phyloP scores from a whole-genome alignment of 2,888 invertebrate genomes.

The Nomada flava region DNA sequence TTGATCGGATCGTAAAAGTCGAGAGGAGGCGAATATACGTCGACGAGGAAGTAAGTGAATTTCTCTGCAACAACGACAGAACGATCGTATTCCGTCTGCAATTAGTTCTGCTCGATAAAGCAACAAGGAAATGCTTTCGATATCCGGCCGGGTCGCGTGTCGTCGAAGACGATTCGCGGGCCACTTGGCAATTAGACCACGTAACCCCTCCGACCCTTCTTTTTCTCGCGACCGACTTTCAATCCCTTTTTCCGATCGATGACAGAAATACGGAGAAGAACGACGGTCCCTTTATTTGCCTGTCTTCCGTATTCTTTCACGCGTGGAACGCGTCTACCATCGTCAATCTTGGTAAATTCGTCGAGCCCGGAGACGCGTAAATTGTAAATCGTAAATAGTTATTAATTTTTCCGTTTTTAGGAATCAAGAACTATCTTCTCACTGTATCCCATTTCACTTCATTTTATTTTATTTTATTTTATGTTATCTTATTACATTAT shows the following conservation, averaged over 20 bases:
- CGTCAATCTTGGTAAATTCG: background rate
- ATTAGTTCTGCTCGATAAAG: slow-evolving; percentile 72
- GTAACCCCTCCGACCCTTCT: background rate
- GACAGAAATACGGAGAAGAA: background rate
- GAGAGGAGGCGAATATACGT: too few species aligned
- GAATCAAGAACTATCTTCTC: too few species aligned
- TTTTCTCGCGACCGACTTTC: background rate
- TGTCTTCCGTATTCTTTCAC: background rate
- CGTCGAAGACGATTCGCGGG: slow-evolving; percentile 49
- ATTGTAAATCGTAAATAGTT: too few species aligned
- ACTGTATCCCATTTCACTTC: too few species aligned
- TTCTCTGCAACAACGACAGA: slow-evolving; percentile 25
- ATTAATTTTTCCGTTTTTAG: too few species aligned
- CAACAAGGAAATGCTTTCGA: slow-evolving; percentile 69
- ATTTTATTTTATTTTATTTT: too few species aligned
- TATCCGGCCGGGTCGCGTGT: slow-evolving; percentile 47
- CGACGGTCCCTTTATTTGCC: slow-evolving; percentile 16
- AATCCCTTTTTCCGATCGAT: slow-evolving; percentile 24
- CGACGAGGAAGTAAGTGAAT: background rate
- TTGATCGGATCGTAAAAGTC: too few species aligned
- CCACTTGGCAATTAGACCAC: slow-evolving; percentile 61
- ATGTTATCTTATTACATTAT: too few species aligned
- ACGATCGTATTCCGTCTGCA: slow-evolving; percentile 62
- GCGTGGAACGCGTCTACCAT: slow-evolving; percentile 12
- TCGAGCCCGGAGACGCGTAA: background rate